Percentiles rank a stretch among this genome's conserved stretches.
Evolutionary conservation across 35 echinoderm and acorn worm species (phyloP).

Genomic region (Patiria miniata): DNA sequence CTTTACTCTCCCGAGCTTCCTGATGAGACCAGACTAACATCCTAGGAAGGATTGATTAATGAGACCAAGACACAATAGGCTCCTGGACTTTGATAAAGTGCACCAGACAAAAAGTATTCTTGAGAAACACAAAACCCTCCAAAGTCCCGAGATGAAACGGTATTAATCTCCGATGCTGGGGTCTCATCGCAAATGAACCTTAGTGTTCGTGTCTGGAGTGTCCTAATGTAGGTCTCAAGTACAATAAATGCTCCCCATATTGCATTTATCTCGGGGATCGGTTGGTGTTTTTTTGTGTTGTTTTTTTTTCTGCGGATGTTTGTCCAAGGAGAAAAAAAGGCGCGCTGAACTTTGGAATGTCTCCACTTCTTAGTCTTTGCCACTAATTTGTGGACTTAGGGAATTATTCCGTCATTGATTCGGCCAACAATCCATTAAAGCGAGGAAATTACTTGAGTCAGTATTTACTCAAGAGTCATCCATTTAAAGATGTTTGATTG

Average conservation of each 20-base stretch:
- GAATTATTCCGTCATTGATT: slow-evolving; percentile 29
- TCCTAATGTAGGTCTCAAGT: slow-evolving; percentile 4
- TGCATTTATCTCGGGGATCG: neutral
- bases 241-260: neutral
- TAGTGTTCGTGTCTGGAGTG: neutral
- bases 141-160: neutral
- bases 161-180: neutral
- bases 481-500: slow-evolving; percentile 6
- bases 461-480: slow-evolving; percentile 25
- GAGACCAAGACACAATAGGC: neutral
- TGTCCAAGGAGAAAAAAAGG: neutral
- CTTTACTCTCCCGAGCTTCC: too few relatives aligned
- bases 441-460: slow-evolving; percentile 17
- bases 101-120: neutral
- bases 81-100: slow-evolving; percentile 22
- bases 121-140: neutral
- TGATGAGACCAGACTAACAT: too few relatives aligned
- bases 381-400: slow-evolving; percentile 17
- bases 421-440: neutral
- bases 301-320: neutral
- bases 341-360: slow-evolving; percentile 17
- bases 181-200: slow-evolving; percentile 2
- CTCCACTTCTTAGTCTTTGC: neutral
- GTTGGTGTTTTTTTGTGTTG: too few relatives aligned
- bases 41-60: neutral